Evolutionary conservation across 1,140 invertebrate genomes (phyloP), one percentile per base, ranked within the genome.

Genomic region (Ruditapes philippinarum): DNA sequence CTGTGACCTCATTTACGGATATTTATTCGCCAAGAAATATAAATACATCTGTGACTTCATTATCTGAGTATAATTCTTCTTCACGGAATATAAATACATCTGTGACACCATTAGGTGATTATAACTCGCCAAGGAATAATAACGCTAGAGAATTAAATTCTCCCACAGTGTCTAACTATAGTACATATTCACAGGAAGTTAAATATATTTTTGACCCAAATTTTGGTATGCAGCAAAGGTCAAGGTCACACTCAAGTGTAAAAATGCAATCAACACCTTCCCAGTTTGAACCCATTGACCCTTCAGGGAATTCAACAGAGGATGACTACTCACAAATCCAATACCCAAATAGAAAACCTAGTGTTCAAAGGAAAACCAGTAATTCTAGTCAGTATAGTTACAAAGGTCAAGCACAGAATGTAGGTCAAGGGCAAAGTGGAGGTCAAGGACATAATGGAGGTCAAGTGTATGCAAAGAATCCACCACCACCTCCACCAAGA

Each of bases 201-300:
- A 91, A 91, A 73, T 91, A 91, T 45, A 91, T 91, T 31, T 91
- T 91, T 42, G 85, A 91, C 38, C 90, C 90, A 83, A 80, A 60
- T 28, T 86, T 76, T 51, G 86, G 76, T 57, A 78, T 78, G 70
- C 84, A 86, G 51, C 81, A 73, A 57, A 51, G 68, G 36, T 84
- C 82, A 84, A 84, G 82, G 82, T 73, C 82, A 22, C 65, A 84
- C 28, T 84, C 82, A 12, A 54, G 28, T 33, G 45, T 84, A 33
- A 84, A 84, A 73, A 70, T 84, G 82, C 62, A 73, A 31, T 84
- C 82, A 12, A 84, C 82, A 19, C 82, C 82, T 19, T n/a, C n/a
- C n/a, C 62, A 38, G 60, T 17, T 84, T 49, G 82, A 84, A 22
- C 45, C 45, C 17, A 11, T 38, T 38, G 82, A 84, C 68, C 62